Base-by-base conservation (phyloP, 92 coral and sea anemone species). In the Chrysogorgia sp. region DNA sequence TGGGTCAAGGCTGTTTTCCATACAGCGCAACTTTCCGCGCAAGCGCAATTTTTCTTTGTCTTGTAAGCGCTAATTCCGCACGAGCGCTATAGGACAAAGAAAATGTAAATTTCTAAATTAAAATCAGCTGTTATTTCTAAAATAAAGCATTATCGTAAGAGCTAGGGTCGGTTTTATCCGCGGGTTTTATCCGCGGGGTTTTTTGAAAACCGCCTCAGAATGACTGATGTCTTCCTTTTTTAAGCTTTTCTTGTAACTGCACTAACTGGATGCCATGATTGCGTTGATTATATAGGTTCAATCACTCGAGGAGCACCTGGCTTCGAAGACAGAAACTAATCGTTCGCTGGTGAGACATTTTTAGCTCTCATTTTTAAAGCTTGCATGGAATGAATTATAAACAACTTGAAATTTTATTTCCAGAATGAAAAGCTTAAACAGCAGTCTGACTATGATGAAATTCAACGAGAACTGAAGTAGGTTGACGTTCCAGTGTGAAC, bases 381-480 rank as follows among this genome's bases (percentile, higher is more conserved):
- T 1, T 48, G 30, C 15, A 69, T 13, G n/a, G n/a, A n/a, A 47
- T 47, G 53, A 2, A 7, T 6, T 7, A 15, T 69, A 45, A 57
- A 23, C 9, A 7, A 23, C 6, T 23, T 29, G 7, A 7, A 30
- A 10, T 34, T 22, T 58, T 49, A 12, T 14, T 37, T 74, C 13
- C 50, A 94, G 98, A 97, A 94, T 67, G 79, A 83, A 47, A 90
- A 90, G 41, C 85, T 94, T 30, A 84, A 90, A 32, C 85, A 65
- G 17, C 98, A 94, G 65, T 63, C 76, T 57, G 88, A 94, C 74
- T 94, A 94, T 48, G 96, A 91, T 80, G 98, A 94, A 82, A 85
- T 94, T 72, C 88, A 85, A 40, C 82, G 97, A 76, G 98, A 94
- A 84, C 81, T 94, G 17, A 88, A 91, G 98, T 94, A 28, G 60